These are phyloP conservation scores for Adela reaumurella DNA, from an alignment of 2,888 invertebrate genomes.

Conservation along the genomic window DNA sequence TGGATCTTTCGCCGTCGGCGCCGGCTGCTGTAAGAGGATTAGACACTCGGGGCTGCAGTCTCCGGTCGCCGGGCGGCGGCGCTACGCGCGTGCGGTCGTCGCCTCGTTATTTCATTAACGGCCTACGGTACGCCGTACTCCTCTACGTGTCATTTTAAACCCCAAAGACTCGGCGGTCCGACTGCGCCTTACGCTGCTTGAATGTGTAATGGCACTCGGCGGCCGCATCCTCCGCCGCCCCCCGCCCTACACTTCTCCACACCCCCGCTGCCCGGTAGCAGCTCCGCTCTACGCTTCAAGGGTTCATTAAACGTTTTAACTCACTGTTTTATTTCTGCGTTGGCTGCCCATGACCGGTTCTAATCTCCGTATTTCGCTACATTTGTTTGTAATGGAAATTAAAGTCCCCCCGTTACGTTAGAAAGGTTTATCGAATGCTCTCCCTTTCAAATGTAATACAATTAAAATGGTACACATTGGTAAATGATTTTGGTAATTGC, in stretches of 20 bases:
- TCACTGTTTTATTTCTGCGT: background rate
- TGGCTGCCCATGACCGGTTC: background rate
- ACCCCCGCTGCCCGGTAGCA: no score
- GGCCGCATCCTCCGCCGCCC: constrained; percentile 12
- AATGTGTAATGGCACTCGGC: constrained; percentile 33
- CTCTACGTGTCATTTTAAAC: constrained; percentile 9
- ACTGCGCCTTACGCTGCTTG: constrained; percentile 27
- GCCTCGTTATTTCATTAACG: constrained; percentile 16
- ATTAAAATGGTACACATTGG: no score
- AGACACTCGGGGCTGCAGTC: constrained; percentile 6
- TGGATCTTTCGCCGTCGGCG: background rate
- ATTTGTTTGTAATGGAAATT: background rate
- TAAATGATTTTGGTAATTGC: no score
- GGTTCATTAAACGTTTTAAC: background rate
- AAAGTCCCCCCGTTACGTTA: background rate
- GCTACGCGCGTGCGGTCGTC: background rate
- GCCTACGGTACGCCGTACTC: constrained; percentile 8
- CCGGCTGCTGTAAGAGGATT: constrained; percentile 11
- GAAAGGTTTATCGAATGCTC: no score
- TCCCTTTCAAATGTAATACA: no score
- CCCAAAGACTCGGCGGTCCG: constrained; percentile 16
- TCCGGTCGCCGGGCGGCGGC: constrained; percentile 4
- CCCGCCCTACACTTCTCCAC: constrained; percentile 1
- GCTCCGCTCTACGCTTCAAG: background rate
- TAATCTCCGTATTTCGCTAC: background rate